Evolutionary conservation across 2,797 vertebrate species (phyloP), one percentile per base, ranked within the genome.

Genomic region (Tarsius wallacei): DNA sequence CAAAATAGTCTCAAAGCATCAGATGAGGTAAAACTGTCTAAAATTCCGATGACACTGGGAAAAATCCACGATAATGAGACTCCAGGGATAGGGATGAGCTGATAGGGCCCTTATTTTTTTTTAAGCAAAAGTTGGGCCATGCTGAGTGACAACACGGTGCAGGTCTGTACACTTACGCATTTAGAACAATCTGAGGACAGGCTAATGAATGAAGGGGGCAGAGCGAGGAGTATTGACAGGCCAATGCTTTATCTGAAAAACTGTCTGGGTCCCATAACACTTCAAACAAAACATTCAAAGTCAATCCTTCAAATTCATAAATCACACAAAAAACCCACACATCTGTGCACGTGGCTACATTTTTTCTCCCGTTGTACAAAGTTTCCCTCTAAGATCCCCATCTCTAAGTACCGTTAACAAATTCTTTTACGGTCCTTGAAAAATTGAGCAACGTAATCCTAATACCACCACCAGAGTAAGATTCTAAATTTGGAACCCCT

Each of bases 61-160:
- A 2, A 61, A 26, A 13, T 0, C 7, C 22, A 0, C 0, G 5
- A 26, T 6, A 6, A 11, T 0, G 68, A 71, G 21, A 19, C 14
- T 16, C 10, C 0, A 5, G 2, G 19, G 55, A 31, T 0, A 3
- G 76, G 47, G 19, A 1, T 61, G 0, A 21, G 31, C 4, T 0
- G 0, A 19, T 1, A 7, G 74, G 49, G 49, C 16, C 22, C 28
- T 28, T 26, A 28, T 4, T 42, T 64, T 21, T 64, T 21, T 51
- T 10, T 26, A n/a, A 14, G 53, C 22, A 6, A 24, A 22, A 61
- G 22, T 5, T 16, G 66, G 33, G 28, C 2, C 24, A 0, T 0
- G 31, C 51, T 0, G 19, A 36, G 33, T 7, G 71, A 70, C 47
- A 28, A 22, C 16, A 22, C 66, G 49, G 55, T 0, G 33, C 28